Base-by-base conservation (phyloP, 2,888 invertebrate genomes). In the Drosophila recens region DNA sequence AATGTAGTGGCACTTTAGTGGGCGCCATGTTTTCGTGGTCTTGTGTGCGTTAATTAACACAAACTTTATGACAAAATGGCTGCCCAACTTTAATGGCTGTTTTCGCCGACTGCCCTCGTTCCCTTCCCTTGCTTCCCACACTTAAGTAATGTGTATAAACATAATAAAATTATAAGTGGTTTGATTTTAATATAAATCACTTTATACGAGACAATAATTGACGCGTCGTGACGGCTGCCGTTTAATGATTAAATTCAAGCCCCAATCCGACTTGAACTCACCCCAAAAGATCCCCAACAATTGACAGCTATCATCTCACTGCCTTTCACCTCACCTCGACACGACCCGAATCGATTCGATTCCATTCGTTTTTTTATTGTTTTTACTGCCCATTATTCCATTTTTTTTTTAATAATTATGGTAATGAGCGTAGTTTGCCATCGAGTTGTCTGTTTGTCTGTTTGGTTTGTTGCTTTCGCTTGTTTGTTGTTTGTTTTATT, bases 151-250 rank as follows among this genome's bases (percentile, higher is more conserved):
- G 36, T 36, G 45, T 62, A 80, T 80, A 79, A 80, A 74, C 76
- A 82, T 90, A 86, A 87, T 87, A 82, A 84, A 87, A 87, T 85
- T 89, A 87, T 84, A 87, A 90, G 79, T 83, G 80, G 79, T 84
- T 90, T 82, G 85, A 87, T 87, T 88, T 87, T 77, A 87, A 89
- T 89, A 87, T 89, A 89, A 88, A 89, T 90, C 82, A 88, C 77
- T 82, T 88, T 89, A 90, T 87, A 89, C 85, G 80, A 81, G 81
- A 83, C 86, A 82, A 79, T 86, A 86, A 87, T 87, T 87, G 45
- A 38, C 61, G 42, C 54, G 30, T 43, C 54, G 42, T 54, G 70
- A 59, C 67, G 52, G 72, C 76, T 72, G 83, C 62, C 69, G 62
- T 74, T 76, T 76, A 76, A 79, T 82, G 80, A 79, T 68, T 70